Evolutionary conservation across 2,888 invertebrate genomes (phyloP), one percentile per base, ranked within the genome.

Genomic region (Harpalus rubripes): DNA sequence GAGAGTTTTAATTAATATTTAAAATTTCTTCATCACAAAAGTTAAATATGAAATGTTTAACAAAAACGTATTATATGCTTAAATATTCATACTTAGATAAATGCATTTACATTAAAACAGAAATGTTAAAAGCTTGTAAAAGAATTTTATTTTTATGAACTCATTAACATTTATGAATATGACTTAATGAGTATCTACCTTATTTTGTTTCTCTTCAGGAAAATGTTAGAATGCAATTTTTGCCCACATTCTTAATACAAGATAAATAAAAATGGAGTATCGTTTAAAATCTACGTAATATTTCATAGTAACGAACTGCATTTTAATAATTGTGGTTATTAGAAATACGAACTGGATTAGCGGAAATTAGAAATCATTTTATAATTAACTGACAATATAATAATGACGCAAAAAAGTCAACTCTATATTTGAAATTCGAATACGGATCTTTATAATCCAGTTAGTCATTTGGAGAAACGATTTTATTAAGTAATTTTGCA

Each of bases 21-120:
- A 63, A 63, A 63, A 63, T 63, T 63, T 63, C 18, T 63, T 44
- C 44, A 61, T 61, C 10, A 3, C 12, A 61, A 18, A 32, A 16
- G 63, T 63, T 22, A 12, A 63, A 18, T 22, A 63, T 63, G 22
- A 68, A 68, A 65, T 32, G 65, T 65, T 65, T 32, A 65, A 65
- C 65, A 32, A 32, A 65, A 65, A 32, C 18, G 15, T 68, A 68
- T 68, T n/a, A 68, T n/a, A 68, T 68, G 63, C 26, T 63, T 26
- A 63, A 63, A 68, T 68, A 68, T 68, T 68, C 68, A 68, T 68
- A 39, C 39, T 39, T 68, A 1, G 15, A 68, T 39, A 68, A 39
- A 68, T 41, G 39, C 68, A 26, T 68, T 68, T 68, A 68, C 68
- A 68, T 68, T 68, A 68, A 68, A 68, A 68, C 39, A 32, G 10